Conservation (phyloP, 2,797 vertebrate genomes). For the Enteromius treurensis region DNA sequence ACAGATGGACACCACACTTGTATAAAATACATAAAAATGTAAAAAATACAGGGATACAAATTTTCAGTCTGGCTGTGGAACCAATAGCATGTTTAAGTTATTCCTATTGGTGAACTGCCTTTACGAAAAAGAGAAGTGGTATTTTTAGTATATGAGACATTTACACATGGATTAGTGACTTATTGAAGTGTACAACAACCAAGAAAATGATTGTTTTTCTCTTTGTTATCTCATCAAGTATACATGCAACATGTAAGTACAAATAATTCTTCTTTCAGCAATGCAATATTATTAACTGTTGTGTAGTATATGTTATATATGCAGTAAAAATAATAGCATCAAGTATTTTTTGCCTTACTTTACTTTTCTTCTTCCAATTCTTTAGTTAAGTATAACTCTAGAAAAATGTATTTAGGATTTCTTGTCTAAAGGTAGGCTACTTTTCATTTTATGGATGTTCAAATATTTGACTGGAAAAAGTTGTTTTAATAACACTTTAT, state of each 20-base stretch:
- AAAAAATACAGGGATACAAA: neutral
- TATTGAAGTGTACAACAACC: slow-evolving; percentile 1
- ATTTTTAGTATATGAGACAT: slow-evolving; percentile 45
- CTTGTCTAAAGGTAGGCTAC: neutral
- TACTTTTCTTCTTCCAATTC: neutral
- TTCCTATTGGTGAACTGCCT: slow-evolving; percentile 32
- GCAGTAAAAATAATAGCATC: neutral
- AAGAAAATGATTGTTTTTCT: slow-evolving; percentile 53
- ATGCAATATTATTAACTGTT: neutral
- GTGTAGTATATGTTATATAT: neutral
- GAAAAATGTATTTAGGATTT: neutral
- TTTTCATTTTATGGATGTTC: neutral
- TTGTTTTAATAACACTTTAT: too few relatives aligned
- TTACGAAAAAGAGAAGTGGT: slow-evolving; percentile 56
- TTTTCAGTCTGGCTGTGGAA: neutral
- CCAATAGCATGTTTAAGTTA: slow-evolving; percentile 25
- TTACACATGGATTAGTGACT: slow-evolving; percentile 13
- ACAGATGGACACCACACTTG: neutral
- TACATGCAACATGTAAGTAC: slow-evolving; percentile 52
- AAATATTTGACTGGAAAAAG: neutral
- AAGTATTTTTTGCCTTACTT: neutral
- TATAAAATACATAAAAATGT: neutral
- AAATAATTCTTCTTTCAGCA: neutral
- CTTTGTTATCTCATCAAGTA: slow-evolving; percentile 20
- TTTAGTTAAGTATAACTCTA: neutral